Conservation (phyloP, 2,797 vertebrate genomes). For the Schizothorax lantsangensis region DNA sequence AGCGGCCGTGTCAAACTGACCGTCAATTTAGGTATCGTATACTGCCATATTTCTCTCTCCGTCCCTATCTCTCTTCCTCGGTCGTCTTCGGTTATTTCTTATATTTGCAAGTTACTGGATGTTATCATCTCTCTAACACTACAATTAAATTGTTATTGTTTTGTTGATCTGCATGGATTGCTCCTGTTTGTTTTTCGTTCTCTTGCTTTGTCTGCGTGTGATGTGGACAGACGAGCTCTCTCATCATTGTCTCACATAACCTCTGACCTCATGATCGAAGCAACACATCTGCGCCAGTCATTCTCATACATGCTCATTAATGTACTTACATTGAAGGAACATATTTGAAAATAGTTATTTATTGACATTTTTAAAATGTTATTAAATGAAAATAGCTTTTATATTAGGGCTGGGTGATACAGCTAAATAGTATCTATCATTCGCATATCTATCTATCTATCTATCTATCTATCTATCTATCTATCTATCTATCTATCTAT, state of each 20-base stretch:
- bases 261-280: conserved; percentile 82
- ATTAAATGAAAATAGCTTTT: neutral
- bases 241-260: conserved; percentile 77
- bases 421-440: neutral
- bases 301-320: conserved; percentile 61
- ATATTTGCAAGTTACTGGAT: conserved; percentile 25
- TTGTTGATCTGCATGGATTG: conserved; percentile 72
- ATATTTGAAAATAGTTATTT: conserved; percentile 18
- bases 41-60: neutral
- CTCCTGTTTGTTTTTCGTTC: conserved; percentile 65
- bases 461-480: neutral
- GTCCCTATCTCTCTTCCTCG: conserved; percentile 46
- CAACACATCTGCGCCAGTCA: conserved; percentile 84
- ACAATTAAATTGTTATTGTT: neutral
- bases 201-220: conserved; percentile 63
- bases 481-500: neutral
- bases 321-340: neutral
- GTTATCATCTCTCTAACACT: conserved; percentile 21
- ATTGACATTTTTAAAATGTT: conserved; percentile 41
- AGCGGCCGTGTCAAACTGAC: conserved; percentile 94
- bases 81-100: conserved; percentile 46
- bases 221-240: conserved; percentile 66
- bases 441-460: neutral
- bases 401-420: conserved; percentile 14
- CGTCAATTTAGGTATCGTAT: conserved; percentile 97